These are phyloP conservation scores for Centruroides vittatus DNA, from an alignment of 1,140 invertebrate genomes.

Conservation along the genomic window DNA sequence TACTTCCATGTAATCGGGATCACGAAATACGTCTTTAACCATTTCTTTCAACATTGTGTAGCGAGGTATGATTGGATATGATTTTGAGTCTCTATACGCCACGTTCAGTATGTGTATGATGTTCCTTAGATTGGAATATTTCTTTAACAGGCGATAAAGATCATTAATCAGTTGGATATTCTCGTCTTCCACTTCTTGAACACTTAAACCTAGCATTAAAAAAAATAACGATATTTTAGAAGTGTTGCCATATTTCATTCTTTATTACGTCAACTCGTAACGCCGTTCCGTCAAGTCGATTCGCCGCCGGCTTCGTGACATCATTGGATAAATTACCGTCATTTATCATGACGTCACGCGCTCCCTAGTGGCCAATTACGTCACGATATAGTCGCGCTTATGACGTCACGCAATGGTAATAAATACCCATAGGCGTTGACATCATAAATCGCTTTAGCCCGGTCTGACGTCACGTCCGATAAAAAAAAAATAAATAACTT, in stretches of 20 bases:
- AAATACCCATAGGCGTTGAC: no score
- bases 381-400: no score
- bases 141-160: constrained; percentile 74
- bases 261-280: neutral
- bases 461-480: no score
- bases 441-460: no score
- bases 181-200: constrained; percentile 77
- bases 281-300: neutral
- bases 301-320: no score
- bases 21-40: constrained; percentile 86
- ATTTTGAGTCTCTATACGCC: constrained; percentile 66
- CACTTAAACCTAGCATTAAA: constrained; percentile 29
- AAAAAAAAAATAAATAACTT: no score
- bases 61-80: constrained; percentile 81
- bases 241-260: neutral
- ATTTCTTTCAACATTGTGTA: constrained; percentile 90
- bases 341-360: no score
- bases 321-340: no score
- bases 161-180: constrained; percentile 92
- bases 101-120: constrained; percentile 78
- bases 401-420: no score
- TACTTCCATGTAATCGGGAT: constrained; percentile 89
- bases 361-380: no score
- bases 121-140: constrained; percentile 73
- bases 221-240: neutral